Conservation (phyloP, 2,888 invertebrate species). For the Caenorhabditis sp. region DNA sequence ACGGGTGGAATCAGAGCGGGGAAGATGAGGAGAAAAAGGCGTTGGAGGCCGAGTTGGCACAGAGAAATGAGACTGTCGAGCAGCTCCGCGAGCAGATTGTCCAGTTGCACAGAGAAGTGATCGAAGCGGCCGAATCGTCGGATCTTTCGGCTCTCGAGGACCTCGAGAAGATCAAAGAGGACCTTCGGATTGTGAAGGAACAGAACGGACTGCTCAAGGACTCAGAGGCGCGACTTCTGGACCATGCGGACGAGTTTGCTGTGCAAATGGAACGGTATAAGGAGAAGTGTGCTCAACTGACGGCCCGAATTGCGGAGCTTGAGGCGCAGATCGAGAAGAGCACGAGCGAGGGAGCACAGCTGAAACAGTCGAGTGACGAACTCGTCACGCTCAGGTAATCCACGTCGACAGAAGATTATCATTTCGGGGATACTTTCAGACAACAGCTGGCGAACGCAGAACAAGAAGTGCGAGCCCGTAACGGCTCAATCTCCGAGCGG, state of each 20-base stretch:
- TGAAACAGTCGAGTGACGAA: constrained; percentile 17
- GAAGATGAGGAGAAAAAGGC: constrained; percentile 1
- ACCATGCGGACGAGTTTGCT: constrained; percentile 63
- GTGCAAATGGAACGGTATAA: constrained; percentile 43
- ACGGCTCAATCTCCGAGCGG: constrained; percentile 17
- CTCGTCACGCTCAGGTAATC: constrained; percentile 45
- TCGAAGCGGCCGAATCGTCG: neutral
- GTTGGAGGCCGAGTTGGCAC: neutral
- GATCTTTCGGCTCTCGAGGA: constrained; percentile 13
- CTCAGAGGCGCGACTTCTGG: constrained; percentile 60
- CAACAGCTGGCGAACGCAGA: constrained; percentile 40
- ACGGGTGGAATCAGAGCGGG: constrained; percentile 14
- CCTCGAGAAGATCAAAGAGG: neutral
- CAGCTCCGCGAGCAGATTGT: neutral
- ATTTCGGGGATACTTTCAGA: constrained; percentile 20
- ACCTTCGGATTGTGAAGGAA: constrained; percentile 8
- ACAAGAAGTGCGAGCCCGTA: constrained; percentile 5
- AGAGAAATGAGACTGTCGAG: neutral
- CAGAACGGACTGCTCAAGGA: constrained; percentile 64
- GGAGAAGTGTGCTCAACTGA: constrained; percentile 10
- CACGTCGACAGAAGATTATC: neutral
- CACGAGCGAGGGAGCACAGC: neutral
- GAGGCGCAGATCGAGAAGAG: constrained; percentile 4
- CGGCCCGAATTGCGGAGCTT: constrained; percentile 1
- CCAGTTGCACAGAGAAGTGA: neutral